Evolutionary conservation across 2,888 invertebrate genomes (phyloP).

Genomic region (Suillia variegata): DNA sequence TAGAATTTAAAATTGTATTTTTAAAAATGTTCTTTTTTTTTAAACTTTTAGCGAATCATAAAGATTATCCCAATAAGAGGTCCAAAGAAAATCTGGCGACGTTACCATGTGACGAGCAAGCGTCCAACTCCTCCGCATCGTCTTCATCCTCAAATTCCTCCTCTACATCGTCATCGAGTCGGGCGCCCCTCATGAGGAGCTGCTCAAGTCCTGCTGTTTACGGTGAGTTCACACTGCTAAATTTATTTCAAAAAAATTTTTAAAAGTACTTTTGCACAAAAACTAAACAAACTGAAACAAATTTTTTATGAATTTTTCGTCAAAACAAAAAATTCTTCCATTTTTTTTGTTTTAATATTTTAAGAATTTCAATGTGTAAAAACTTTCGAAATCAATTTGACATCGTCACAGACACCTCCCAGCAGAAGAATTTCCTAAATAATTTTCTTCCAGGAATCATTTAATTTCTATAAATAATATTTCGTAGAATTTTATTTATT

Average conservation of each 20-base stretch:
- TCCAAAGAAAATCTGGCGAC: constrained; percentile 67
- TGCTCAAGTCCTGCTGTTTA: constrained; percentile 65
- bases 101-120: constrained; percentile 67
- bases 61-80: constrained; percentile 70
- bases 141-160: constrained; percentile 32
- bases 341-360: too few relatives aligned
- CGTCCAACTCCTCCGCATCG: constrained; percentile 55
- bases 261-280: not conserved
- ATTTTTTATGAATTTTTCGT: too few relatives aligned
- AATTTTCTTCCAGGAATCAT: too few relatives aligned
- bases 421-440: too few relatives aligned
- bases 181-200: constrained; percentile 62
- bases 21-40: not conserved
- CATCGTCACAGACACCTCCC: too few relatives aligned
- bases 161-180: constrained; percentile 49
- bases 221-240: constrained; percentile 54
- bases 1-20: not conserved
- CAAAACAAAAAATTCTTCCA: too few relatives aligned
- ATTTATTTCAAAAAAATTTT: not conserved
- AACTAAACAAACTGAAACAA: not conserved
- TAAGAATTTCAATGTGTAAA: too few relatives aligned
- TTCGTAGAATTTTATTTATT: too few relatives aligned
- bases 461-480: too few relatives aligned
- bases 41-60: constrained; percentile 69
- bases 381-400: too few relatives aligned